phyloP scores from a whole-genome alignment of 1,140 invertebrate species.

The Ericerus pela region DNA sequence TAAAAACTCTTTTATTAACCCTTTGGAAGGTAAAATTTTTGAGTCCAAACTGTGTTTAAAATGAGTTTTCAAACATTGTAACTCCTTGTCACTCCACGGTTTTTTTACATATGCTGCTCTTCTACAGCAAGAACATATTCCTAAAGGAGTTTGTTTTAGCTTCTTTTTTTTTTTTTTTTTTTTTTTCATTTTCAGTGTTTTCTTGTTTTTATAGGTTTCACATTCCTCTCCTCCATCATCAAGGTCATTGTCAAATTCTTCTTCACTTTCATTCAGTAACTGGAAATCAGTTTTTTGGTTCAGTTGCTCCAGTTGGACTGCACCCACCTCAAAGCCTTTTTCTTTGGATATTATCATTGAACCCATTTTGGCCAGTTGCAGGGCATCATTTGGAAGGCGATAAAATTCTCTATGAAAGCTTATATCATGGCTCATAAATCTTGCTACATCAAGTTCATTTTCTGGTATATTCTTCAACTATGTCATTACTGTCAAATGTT shows the following conservation, averaged over 20 bases:
- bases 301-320: neutral
- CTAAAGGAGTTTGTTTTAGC: neutral
- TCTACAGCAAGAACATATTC: no score
- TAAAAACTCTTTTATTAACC: neutral
- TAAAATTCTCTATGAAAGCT: slow-evolving; percentile 5
- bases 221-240: neutral
- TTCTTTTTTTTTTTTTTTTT: no score
- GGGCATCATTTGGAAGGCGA: neutral
- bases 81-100: neutral
- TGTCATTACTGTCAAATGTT: neutral
- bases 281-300: neutral
- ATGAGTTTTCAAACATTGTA: neutral
- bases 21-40: neutral
- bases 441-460: slow-evolving; percentile 5
- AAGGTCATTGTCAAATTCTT: neutral
- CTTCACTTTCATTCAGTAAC: neutral
- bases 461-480: neutral
- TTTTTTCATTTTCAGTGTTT: neutral
- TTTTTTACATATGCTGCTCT: no score
- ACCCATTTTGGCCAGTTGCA: neutral
- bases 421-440: slow-evolving; percentile 5
- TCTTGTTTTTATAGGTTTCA: neutral
- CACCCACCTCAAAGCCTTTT: neutral
- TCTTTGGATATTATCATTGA: neutral
- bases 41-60: neutral